Conservation (phyloP, 2,888 invertebrate genomes). For the Chironomus tentans region DNA sequence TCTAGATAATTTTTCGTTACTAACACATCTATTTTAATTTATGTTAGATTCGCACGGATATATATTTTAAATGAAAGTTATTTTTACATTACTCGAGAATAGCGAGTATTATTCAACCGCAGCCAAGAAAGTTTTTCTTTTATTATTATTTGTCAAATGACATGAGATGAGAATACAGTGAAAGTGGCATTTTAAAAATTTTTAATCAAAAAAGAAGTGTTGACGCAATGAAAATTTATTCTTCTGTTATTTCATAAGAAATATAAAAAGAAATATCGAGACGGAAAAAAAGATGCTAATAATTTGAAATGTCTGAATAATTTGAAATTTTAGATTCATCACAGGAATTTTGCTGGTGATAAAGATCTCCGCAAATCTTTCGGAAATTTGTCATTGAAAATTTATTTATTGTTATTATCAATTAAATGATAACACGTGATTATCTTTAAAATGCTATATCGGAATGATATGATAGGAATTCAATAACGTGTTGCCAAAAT, state of each 20-base stretch:
- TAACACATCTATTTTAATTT: not conserved
- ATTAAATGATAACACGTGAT: not conserved
- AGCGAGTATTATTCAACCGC: not conserved
- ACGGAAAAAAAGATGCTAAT: not conserved
- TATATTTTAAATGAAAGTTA: not conserved
- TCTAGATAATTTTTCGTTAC: not conserved
- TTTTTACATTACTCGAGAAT: not conserved
- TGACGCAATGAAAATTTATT: not conserved
- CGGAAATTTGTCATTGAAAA: not conserved
- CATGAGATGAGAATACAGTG: not conserved
- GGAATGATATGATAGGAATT: not conserved
- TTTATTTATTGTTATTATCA: not conserved
- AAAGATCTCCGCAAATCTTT: not conserved
- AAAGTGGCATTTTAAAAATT: not conserved
- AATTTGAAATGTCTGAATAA: too few species aligned
- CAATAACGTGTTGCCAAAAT: not conserved
- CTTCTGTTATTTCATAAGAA: not conserved
- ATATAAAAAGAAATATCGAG: not conserved
- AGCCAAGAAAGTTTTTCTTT: not conserved
- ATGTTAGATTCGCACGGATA: not conserved
- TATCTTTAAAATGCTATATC: not conserved
- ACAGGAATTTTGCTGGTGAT: not conserved
- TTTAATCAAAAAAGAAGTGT: not conserved
- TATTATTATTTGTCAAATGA: not conserved
- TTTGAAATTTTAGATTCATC: not conserved